Evolutionary conservation across 2,888 invertebrate species (phyloP), one percentile per base, ranked within the genome.

Genomic region (Aleiodes leptofemur): DNA sequence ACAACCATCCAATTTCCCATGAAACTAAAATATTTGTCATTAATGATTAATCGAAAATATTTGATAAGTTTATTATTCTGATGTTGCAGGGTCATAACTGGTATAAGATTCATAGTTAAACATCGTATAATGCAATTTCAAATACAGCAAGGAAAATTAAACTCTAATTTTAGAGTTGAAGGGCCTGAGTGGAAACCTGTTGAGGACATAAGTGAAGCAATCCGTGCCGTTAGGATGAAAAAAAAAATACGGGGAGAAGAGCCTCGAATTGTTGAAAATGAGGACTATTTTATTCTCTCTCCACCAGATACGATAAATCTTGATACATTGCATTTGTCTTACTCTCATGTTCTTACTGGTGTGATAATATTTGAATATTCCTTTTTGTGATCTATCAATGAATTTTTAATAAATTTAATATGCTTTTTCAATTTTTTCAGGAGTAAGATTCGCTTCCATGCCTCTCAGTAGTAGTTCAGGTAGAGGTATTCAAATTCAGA

Each of bases 101-200:
- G 23, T 23, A 23, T 23, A 23, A 23, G 23, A 23, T 23, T 23
- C 23, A 23, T 23, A 23, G 23, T 23, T 23, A 23, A 23, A 23
- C 23, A 23, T 23, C 23, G 23, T 23, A 23, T 23, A 23, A 23
- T 23, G 23, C 23, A 23, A 23, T 23, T 23, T 23, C 23, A 59
- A 59, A 59, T 34, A 59, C 31, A 38, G 34, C 59, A 59, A 59
- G 59, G 59, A 29, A 59, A 59, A 59, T 34, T 59, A 1, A 11
- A n/a, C 7, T 11, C 13, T 23, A 14, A 59, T 31, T 31, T 23
- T 13, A 31, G 13, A 59, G 34, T 59, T 59, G 6, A 8, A n/a
- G n/a, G n/a, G 7, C 13, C n/a, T 1, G 34, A 59, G 6, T 59
- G 59, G 59, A 31, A 34, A 1, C 6, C 11, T 31, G 31, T 59